Conservation (phyloP, 1,140 invertebrate genomes). For the Drosophila simulans region DNA sequence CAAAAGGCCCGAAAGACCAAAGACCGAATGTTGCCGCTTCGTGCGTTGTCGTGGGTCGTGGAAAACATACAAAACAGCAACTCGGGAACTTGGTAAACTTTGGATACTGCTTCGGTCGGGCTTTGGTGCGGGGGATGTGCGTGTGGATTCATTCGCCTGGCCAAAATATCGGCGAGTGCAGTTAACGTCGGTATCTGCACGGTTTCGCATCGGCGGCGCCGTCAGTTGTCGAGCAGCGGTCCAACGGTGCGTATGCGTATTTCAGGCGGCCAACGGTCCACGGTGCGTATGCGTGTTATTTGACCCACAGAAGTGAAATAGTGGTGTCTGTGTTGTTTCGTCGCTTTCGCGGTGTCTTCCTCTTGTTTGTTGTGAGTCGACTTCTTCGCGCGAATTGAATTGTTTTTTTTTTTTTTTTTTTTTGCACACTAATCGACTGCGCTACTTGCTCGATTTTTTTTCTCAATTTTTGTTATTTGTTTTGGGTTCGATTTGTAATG, state of each 20-base stretch:
- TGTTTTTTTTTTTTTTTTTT: neutral
- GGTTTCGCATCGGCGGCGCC: slow-evolving; percentile 51
- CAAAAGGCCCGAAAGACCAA: too few relatives aligned
- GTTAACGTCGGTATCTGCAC: slow-evolving; percentile 76
- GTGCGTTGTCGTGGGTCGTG: slow-evolving; percentile 46
- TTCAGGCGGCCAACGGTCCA: neutral
- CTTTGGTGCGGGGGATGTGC: neutral
- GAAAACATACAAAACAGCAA: slow-evolving; percentile 9
- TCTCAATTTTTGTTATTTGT: slow-evolving; percentile 12
- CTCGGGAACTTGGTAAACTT: neutral
- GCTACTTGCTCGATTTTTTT: slow-evolving; percentile 6
- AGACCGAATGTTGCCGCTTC: neutral
- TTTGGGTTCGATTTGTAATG: slow-evolving; percentile 28
- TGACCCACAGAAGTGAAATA: slow-evolving; percentile 63
- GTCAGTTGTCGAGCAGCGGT: slow-evolving; percentile 25
- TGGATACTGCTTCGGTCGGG: neutral
- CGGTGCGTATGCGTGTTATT: slow-evolving; percentile 34
- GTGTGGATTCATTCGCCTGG: slow-evolving; percentile 45
- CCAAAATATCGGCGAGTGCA: slow-evolving; percentile 66
- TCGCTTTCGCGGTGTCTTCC: slow-evolving; percentile 21
- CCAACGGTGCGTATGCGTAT: slow-evolving; percentile 38
- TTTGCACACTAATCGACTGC: neutral
- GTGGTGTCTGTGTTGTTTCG: neutral
- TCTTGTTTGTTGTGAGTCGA: slow-evolving; percentile 59
- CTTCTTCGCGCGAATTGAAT: slow-evolving; percentile 7